These are phyloP conservation scores for Aphelenchoides besseyi DNA, from an alignment of 1,140 invertebrate genomes.

Conservation along the genomic window DNA sequence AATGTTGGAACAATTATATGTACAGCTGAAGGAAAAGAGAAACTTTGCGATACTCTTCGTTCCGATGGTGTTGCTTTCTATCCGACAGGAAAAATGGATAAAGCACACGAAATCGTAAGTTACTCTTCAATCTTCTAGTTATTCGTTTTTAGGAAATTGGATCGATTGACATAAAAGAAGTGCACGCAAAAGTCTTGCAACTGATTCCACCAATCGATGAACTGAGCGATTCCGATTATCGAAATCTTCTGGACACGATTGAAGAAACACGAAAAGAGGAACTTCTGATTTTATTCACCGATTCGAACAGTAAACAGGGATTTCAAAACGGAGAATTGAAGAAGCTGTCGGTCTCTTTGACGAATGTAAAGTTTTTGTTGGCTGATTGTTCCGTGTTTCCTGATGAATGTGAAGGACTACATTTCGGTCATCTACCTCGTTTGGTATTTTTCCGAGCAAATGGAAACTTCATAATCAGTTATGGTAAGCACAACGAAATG, in stretches of 20 bases:
- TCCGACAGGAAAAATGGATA: conserved; percentile 61
- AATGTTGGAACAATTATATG: conserved; percentile 67
- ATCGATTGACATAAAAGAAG: conserved; percentile 12
- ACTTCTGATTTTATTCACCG: background rate
- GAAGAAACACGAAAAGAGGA: conserved; percentile 13
- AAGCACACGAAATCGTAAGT: conserved; percentile 62
- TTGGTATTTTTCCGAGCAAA: conserved; percentile 73
- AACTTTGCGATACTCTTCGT: conserved; percentile 66
- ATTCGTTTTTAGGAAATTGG: background rate
- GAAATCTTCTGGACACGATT: conserved; percentile 3
- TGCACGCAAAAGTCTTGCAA: background rate
- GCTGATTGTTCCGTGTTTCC: conserved; percentile 69
- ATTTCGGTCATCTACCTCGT: conserved; percentile 69
- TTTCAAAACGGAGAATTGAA: conserved; percentile 11
- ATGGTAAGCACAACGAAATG: conserved; percentile 65
- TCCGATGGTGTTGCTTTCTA: conserved; percentile 66
- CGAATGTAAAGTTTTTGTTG: conserved; percentile 40
- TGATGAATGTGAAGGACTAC: conserved; percentile 67
- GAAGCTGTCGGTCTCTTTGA: background rate
- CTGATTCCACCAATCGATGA: background rate
- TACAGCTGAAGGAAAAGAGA: conserved; percentile 54
- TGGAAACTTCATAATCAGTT: conserved; percentile 73
- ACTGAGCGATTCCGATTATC: background rate
- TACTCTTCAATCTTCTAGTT: conserved; percentile 26
- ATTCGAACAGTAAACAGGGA: background rate